Evolutionary conservation across 2,797 vertebrate genomes (phyloP), one percentile per base, ranked within the genome.

Genomic region (Sardinella longiceps): DNA sequence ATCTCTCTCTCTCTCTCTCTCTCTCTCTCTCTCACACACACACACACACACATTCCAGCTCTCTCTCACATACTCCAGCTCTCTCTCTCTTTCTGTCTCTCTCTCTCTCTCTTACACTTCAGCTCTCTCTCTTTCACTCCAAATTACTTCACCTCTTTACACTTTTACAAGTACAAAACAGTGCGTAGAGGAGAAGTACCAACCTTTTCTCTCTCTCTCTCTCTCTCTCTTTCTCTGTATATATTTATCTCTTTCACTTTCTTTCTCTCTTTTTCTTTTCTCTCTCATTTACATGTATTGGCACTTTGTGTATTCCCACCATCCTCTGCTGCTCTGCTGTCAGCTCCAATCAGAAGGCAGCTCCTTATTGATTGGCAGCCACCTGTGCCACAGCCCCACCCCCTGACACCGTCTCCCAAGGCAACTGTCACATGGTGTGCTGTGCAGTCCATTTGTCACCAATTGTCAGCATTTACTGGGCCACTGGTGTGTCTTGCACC

Each of bases 361-460:
- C 90, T 90, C 94, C 84, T 14, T 89, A 84, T 91, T 83, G 90
- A 87, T 92, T 92, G 93, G 91, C 91, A 91, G 89, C 91, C 95
- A 95, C 95, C 95, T 96, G 94, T 94, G 93, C 93, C 95, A 80
- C 30, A 93, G 91, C 85, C 91, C 88, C 88, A 80, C 48, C 25
- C 86, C 88, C 89, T 93, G 85, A 23, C 92, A 94, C 90, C 83
- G 88, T 94, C 95, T 95, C 95, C 96, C 91, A 83, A 96, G 95
- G 96, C 89, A 95, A 97, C 96, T 85, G 90, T 94, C 92, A 94
- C 92, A 88, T 90, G 92, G 93, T 94, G 95, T 94, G 95, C 91
- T 91, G 88, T 91, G 95, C 94, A 94, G 95, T 95, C 95, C 96
- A 97, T 98, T 98, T 97, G 96, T 97, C 97, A 97, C 94, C 95